Percentiles rank a stretch among this genome's conserved stretches.
These are phyloP conservation scores for Meiosimyza decipiens DNA, from an alignment of 2,888 invertebrate species.

Conservation along the genomic window DNA sequence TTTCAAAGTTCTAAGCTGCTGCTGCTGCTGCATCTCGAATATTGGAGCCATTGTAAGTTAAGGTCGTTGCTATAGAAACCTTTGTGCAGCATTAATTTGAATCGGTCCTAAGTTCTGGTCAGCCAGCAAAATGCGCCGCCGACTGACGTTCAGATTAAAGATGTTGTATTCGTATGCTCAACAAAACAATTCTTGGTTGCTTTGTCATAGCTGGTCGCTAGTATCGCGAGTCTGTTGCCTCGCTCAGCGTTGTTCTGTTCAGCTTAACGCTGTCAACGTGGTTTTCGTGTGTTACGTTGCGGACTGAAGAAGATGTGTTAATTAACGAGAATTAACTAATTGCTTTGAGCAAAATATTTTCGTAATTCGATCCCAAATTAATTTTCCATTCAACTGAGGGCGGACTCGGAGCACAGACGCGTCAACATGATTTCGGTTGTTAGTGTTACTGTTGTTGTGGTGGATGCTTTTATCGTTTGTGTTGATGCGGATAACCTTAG, in stretches of 20 bases:
- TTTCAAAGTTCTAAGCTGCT: no score
- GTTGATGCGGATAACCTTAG: constrained; percentile 7
- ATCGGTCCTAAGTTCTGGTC: not conserved
- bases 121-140: constrained; percentile 22
- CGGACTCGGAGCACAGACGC: constrained; percentile 26
- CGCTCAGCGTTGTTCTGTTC: not conserved
- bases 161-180: constrained; percentile 26
- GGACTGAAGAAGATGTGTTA: constrained; percentile 58
- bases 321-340: constrained; percentile 67
- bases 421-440: constrained; percentile 26
- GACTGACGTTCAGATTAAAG: not conserved
- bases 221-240: constrained; percentile 9
- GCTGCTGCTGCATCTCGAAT: no score
- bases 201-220: not conserved
- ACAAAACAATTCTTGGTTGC: constrained; percentile 34
- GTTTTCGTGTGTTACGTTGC: constrained; percentile 55
- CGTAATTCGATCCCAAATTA: constrained; percentile 66
- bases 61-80: not conserved
- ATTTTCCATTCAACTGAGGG: constrained; percentile 57
- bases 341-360: constrained; percentile 66
- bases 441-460: constrained; percentile 25
- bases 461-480: constrained; percentile 15
- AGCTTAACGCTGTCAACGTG: constrained; percentile 59
- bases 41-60: not conserved
- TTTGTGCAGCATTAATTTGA: not conserved